Base-by-base conservation (phyloP, 2,797 vertebrate genomes). In the Ceryle rudis region DNA sequence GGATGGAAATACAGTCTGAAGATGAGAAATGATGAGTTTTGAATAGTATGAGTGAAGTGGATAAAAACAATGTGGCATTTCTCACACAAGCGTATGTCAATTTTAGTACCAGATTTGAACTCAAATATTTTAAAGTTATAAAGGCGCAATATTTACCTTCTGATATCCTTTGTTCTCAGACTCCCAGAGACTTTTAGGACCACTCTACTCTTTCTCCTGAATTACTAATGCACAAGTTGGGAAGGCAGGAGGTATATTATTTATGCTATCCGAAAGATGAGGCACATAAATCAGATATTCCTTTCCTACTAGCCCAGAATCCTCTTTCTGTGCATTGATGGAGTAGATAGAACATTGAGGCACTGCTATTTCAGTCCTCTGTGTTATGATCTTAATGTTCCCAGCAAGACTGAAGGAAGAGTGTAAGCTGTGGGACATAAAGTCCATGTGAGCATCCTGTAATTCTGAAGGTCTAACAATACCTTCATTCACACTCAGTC, bases 41-140 rank as follows among this genome's bases (percentile, higher is more conserved):
- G 33, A 61, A 14, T 20, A 31, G 11, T 39, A 22, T 0, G 1
- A 69, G 7, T 35, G 35, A 79, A 66, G 19, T 22, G 5, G 17
- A 23, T 52, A 51, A 81, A 83, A 70, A 14, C 3, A 37, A 80
- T 64, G 41, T 5, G 2, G 1, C 6, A 54, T 77, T 73, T 71
- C 33, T 62, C 4, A 2, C 14, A 42, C 25, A 67, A 46, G 3
- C 14, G 1, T 35, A 25, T 5, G 1, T 51, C 33, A 39, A 6
- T 54, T 71, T 74, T 25, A 6, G 9, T 47, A 47, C 9, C 20
- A 39, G 17, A 14, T 62, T 58, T 72, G 31, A 88, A 52, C 5
- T 17, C 21, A 73, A 85, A 41, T 21, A 19, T 35, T 70, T 70
- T 73, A 22, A 39, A 74, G 2, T 26, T 46, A 10, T n/a, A 79